phyloP scores from a whole-genome alignment of 1,140 invertebrate species.

The Cyclina sinensis region DNA sequence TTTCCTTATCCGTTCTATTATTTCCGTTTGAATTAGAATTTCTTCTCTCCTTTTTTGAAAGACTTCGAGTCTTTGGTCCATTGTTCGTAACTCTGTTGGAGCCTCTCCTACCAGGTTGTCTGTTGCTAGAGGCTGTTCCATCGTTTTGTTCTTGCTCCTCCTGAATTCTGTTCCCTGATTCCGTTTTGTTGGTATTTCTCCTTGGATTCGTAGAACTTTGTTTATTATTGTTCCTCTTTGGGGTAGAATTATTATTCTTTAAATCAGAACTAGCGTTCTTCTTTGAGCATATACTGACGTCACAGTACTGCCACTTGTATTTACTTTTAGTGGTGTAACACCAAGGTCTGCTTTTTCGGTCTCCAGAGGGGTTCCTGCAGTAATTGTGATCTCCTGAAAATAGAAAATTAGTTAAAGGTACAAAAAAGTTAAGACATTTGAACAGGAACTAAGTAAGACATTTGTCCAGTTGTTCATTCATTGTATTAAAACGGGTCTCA shows the following conservation, averaged over 20 bases:
- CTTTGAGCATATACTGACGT: constrained; percentile 70
- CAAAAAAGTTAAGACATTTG: too few relatives aligned
- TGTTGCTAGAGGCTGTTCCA: not conserved
- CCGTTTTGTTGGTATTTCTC: not conserved
- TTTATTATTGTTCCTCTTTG: not conserved
- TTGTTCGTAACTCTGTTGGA: not conserved
- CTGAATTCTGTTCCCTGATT: not conserved
- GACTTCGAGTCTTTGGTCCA: not conserved
- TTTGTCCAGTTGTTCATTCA: too few relatives aligned
- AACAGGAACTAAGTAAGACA: too few relatives aligned
- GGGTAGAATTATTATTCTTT: not conserved
- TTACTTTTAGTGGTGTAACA: constrained; percentile 76
- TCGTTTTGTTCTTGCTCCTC: not conserved
- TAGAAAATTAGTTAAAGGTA: too few relatives aligned
- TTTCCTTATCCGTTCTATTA: not conserved
- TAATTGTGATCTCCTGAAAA: constrained; percentile 78
- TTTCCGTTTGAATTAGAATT: not conserved
- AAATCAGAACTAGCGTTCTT: not conserved
- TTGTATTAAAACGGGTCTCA: too few relatives aligned
- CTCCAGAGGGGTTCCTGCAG: constrained; percentile 75
- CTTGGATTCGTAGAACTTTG: not conserved
- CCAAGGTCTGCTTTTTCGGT: constrained; percentile 74
- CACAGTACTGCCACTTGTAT: constrained; percentile 79
- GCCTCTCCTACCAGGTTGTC: not conserved
- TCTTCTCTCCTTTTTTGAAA: not conserved